Evolutionary conservation across 2,113 vertebrate species (phyloP).

Genomic region (Chlamydotis undulata): DNA sequence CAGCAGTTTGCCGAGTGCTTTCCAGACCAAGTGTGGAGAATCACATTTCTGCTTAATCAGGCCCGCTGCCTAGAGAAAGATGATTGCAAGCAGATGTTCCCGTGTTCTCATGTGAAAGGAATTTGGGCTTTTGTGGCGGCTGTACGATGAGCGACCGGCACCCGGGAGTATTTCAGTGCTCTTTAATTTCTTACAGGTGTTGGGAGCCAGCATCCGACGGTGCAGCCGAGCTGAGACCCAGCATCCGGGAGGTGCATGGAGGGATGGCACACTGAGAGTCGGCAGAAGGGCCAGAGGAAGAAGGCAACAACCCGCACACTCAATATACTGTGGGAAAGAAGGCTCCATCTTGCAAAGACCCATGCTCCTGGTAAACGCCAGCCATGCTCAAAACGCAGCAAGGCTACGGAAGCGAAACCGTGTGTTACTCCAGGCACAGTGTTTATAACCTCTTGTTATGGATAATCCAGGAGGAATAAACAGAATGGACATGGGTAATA

Average conservation of each 20-base stretch:
- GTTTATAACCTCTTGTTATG: neutral
- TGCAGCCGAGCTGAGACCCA: neutral
- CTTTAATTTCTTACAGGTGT: constrained; percentile 53
- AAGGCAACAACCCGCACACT: neutral
- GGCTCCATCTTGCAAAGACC: neutral
- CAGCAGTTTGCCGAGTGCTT: neutral
- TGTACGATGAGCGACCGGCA: neutral
- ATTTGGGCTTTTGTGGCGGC: neutral
- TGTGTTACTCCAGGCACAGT: neutral
- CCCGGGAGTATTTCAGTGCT: neutral
- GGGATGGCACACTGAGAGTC: neutral
- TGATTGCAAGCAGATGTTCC: constrained; percentile 71
- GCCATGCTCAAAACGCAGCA: rapidly evolving
- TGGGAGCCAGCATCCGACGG: neutral
- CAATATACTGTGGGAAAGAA: neutral
- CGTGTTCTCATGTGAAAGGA: constrained; percentile 47
- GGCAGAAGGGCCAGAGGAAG: neutral
- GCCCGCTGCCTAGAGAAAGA: neutral
- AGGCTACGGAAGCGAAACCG: neutral
- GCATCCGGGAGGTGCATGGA: neutral
- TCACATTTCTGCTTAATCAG: constrained; percentile 58
- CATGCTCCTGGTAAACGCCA: neutral
- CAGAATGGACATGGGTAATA: neutral
- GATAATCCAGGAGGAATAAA: neutral
- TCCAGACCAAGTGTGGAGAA: neutral